Base-by-base conservation (phyloP, 2,113 vertebrate genomes). In the Apteryx owenii region DNA sequence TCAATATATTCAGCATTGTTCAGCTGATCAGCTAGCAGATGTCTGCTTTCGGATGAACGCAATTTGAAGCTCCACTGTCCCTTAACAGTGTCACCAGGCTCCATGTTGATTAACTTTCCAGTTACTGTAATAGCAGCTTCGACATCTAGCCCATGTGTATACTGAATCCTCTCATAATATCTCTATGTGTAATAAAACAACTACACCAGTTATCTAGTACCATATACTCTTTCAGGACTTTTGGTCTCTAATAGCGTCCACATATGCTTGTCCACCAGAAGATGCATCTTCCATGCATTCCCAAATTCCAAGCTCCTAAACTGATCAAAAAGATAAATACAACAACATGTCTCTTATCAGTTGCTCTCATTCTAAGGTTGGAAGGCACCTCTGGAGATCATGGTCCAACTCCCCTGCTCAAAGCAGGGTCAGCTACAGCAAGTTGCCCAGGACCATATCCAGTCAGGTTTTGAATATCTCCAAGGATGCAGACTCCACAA, bases 251-350 rank as follows among this genome's bases (percentile, higher is more conserved):
- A 21, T 17, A 68, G 4, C 5, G 38, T 26, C 19, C 61, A 31
- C 33, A 9, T 46, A 28, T 33, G 76, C 61, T 82, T 69, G 17
- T 53, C 62, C 18, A 51, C 16, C 5, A 38, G n/a, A 46, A 76
- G 19, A 38, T 46, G 20, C 38, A 5, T 9, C 76, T 69, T 53
- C 0, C 0, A 31, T 2, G 13, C 7, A 26, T 53, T 76, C 20
- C 38, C 61, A 76, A 76, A 69, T 61, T 38, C 17, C 36, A 89
- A 51, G 53, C 53, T 61, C 53, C 14, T 61, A 61, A 82, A 25
- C 12, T 36, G 66, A 25, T 16, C 69, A 38, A 17, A 66, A 66
- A 58, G 10, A 33, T 12, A 40, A 70, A 76, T 33, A 60, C 19
- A 65, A 54, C 8, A 38, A 69, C 22, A 14, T 61, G 60, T 10